Evolutionary conservation across 2,888 invertebrate species (phyloP), one percentile per base, ranked within the genome.

Genomic region (Drosophila vallismaia): DNA sequence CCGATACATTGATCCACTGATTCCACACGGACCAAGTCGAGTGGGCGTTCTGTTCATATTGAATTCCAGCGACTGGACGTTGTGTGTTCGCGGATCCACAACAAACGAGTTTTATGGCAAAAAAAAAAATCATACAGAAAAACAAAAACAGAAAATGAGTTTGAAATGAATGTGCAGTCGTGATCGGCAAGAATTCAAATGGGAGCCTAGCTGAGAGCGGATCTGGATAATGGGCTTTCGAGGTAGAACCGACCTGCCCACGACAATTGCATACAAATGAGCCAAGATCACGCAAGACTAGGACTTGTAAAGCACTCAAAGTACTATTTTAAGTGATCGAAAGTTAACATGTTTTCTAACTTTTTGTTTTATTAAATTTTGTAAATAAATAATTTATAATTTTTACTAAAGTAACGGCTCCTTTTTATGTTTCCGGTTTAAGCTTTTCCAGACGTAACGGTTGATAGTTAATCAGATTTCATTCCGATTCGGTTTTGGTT

Each of bases 81-180:
- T 36, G 64, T 49, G 48, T 29, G 38, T n/a, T 46, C n/a, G 56
- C 49, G 59, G 49, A 48, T 48, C 33, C 59, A 55, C 70, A 64
- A 67, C 55, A 66, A 82, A 82, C 82, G 51, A 87, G 82, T 82
- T 82, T 86, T 55, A 73, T 71, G 69, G 79, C 59, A 48, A 54
- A 52, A 50, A 53, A 44, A 9, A n/a, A n/a, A n/a, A n/a, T n/a
- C n/a, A n/a, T n/a, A n/a, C n/a, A n/a, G n/a, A 52, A 55, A 44
- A n/a, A 36, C 9, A 50, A 9, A 60, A 33, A 14, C 29, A 49
- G 54, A 14, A 60, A 40, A 29, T 44, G 52, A 71, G 60, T 53
- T 40, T 46, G 62, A 56, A 38, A 38, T 48, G 54, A 54, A 26
- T 58, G 42, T 45, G 77, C 64, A 70, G 77, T 80, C 81, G 80